Conservation (phyloP, 2,888 invertebrate species). For the Agrochola lychnidis region DNA sequence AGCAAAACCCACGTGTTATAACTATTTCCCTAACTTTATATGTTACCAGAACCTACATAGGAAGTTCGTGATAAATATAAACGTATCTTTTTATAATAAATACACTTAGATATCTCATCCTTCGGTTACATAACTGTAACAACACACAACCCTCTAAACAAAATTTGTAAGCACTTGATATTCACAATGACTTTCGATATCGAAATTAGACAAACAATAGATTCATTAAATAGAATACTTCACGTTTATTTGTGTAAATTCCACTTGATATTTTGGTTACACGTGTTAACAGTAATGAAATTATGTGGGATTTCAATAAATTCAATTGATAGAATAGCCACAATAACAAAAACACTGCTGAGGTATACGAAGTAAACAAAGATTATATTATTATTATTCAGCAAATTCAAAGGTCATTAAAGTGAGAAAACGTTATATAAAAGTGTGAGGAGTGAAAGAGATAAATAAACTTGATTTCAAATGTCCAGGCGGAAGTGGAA, state of each 20-base stretch:
- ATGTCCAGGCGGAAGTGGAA: constrained; percentile 71
- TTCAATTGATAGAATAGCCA: constrained; percentile 66
- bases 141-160: constrained; percentile 79
- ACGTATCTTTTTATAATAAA: constrained; percentile 42
- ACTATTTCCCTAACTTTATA: constrained; percentile 75
- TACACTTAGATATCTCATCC: constrained; percentile 72
- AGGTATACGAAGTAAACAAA: constrained; percentile 88
- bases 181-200: constrained; percentile 88
- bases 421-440: constrained; percentile 71
- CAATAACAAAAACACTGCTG: constrained; percentile 89
- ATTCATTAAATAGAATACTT: constrained; percentile 52
- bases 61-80: constrained; percentile 27
- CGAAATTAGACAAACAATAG: constrained; percentile 73
- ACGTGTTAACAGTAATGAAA: constrained; percentile 28
- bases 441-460: constrained; percentile 72
- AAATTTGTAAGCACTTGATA: constrained; percentile 80
- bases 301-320: constrained; percentile 49
- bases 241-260: constrained; percentile 41
- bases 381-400: constrained; percentile 88
- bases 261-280: constrained; percentile 38
- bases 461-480: constrained; percentile 57
- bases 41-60: constrained; percentile 68
- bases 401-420: constrained; percentile 88
- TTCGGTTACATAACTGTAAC: constrained; percentile 85
- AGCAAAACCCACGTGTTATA: constrained; percentile 86